Evolutionary conservation across 2,888 invertebrate species (phyloP).

Genomic region (Drosophila incognita): DNA sequence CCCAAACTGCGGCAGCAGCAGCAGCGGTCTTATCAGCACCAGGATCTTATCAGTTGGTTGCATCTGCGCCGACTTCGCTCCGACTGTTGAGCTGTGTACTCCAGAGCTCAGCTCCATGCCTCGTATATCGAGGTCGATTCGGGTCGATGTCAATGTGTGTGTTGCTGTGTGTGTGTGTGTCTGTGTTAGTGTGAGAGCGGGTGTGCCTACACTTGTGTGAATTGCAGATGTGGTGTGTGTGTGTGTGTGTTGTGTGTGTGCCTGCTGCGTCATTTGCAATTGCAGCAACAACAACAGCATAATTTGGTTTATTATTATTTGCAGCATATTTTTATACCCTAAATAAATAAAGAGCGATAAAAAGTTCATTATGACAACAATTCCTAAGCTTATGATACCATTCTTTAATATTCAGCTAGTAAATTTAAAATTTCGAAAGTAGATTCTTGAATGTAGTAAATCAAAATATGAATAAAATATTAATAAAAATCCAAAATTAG

Average conservation of each 20-base stretch:
- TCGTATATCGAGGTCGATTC: conserved; percentile 67
- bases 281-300: conserved; percentile 53
- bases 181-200: conserved; percentile 26
- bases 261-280: conserved; percentile 70
- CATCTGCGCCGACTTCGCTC: conserved; percentile 64
- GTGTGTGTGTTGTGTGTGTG: conserved; percentile 26
- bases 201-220: conserved; percentile 46
- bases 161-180: conserved; percentile 4
- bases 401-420: background rate
- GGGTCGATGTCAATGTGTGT: conserved; percentile 46
- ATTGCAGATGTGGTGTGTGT: conserved; percentile 9
- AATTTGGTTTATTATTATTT: conserved; percentile 38
- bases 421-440: background rate
- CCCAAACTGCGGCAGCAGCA: conserved; percentile 54
- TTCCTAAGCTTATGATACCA: background rate
- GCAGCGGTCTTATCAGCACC: conserved; percentile 66
- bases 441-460: background rate
- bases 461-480: background rate
- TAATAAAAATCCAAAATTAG: background rate
- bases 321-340: conserved; percentile 53
- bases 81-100: conserved; percentile 28
- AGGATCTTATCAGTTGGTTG: conserved; percentile 76
- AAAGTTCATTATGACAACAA: conserved; percentile 2
- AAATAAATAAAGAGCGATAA: conserved; percentile 7
- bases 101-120: conserved; percentile 37